Percentiles rank a stretch among this genome's conserved stretches.
Evolutionary conservation across 2,113 vertebrate species (phyloP).

Genomic region (Columba janthina): DNA sequence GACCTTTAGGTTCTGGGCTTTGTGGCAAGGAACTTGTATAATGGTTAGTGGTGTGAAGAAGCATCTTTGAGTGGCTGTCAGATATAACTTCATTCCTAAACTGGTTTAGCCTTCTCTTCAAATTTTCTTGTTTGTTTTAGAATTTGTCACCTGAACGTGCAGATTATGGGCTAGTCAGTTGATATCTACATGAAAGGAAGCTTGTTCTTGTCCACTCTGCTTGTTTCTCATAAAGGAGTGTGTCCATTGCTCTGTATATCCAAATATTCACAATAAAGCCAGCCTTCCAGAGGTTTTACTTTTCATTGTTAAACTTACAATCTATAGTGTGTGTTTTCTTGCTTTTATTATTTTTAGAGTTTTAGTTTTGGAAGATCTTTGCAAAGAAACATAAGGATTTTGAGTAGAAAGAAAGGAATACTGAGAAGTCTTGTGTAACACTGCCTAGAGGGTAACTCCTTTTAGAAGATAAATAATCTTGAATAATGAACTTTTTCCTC

Average conservation of each 20-base stretch:
- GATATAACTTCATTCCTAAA: neutral
- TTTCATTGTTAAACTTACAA: neutral
- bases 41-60: neutral
- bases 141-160: neutral
- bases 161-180: neutral
- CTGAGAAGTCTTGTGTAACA: neutral
- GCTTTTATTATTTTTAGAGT: neutral
- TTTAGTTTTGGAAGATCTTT: neutral
- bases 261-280: neutral
- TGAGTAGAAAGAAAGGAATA: neutral
- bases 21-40: neutral
- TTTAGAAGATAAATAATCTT: neutral
- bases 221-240: neutral
- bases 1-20: neutral
- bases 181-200: neutral
- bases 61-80: neutral
- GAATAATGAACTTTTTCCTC: neutral
- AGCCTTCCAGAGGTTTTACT: neutral
- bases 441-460: neutral
- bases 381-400: neutral
- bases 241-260: neutral
- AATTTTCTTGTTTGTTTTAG: neutral
- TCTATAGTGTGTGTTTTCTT: neutral
- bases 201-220: neutral
- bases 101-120: neutral